These are phyloP conservation scores for Malacosoma neustria DNA, from an alignment of 2,888 invertebrate species.

Conservation along the genomic window DNA sequence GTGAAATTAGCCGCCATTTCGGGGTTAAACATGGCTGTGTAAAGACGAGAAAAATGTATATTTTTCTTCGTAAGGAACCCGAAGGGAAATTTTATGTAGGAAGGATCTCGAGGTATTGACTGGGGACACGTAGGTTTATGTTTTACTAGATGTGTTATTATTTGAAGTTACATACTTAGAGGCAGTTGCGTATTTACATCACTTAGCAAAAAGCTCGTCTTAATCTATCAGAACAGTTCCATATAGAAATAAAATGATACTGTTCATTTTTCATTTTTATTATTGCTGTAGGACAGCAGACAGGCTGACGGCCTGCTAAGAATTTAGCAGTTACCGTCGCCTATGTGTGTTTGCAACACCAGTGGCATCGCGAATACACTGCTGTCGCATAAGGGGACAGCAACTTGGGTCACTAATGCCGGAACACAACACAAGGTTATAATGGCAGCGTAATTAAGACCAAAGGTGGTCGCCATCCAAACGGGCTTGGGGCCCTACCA, in stretches of 20 bases:
- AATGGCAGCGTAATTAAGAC: too few species aligned
- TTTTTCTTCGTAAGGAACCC: constrained; percentile 44
- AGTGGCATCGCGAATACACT: too few species aligned
- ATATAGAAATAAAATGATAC: too few species aligned
- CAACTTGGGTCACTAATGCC: too few species aligned
- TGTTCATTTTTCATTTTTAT: too few species aligned
- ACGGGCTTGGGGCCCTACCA: too few species aligned
- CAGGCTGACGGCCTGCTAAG: not conserved
- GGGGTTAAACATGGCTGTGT: constrained; percentile 53
- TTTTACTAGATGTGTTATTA: not conserved
- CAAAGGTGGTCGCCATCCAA: too few species aligned
- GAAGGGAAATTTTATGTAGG: constrained; percentile 69
- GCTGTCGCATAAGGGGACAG: too few species aligned
- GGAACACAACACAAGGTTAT: too few species aligned
- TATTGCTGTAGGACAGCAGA: not conserved
- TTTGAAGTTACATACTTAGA: too few species aligned
- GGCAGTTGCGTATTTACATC: too few species aligned
- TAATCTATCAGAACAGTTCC: not conserved
- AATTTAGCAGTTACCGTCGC: not conserved
- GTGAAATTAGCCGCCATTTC: constrained; percentile 65
- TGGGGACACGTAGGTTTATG: constrained; percentile 17
- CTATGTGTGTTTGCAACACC: too few species aligned
- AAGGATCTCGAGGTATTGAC: constrained; percentile 50
- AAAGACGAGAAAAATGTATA: constrained; percentile 44
- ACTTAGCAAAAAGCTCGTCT: not conserved